phyloP scores from a whole-genome alignment of 2,797 vertebrate genomes.

The Rhinogobio ventralis region DNA sequence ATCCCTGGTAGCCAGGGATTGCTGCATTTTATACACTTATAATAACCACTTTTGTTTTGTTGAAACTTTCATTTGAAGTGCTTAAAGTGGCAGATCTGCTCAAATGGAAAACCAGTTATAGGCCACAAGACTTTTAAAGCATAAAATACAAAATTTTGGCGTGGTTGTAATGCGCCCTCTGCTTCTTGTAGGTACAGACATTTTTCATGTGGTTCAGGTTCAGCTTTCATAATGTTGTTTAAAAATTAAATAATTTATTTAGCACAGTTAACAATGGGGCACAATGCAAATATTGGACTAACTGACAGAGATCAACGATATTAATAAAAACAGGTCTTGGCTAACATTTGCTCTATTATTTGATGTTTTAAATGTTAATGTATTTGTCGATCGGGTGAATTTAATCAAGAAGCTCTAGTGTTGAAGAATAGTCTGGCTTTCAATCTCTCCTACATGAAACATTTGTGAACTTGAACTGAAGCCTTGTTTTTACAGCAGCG shows the following conservation, averaged over 20 bases:
- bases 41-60: constrained; percentile 1
- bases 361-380: not conserved
- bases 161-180: not conserved
- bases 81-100: not conserved
- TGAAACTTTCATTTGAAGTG: not conserved
- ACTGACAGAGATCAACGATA: not conserved
- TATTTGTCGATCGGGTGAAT: not conserved
- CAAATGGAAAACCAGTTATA: not conserved
- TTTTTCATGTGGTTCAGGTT: constrained; percentile 1
- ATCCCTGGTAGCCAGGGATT: not conserved
- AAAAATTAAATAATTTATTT: not conserved
- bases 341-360: not conserved
- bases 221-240: not conserved
- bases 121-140: constrained; percentile 1
- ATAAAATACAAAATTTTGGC: not conserved
- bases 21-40: not conserved
- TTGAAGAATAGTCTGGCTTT: constrained; percentile 8
- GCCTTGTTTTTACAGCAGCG: constrained; percentile 26
- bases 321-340: constrained; percentile 11
- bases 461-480: constrained; percentile 20
- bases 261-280: not conserved
- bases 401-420: not conserved
- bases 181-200: not conserved
- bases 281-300: constrained; percentile 2
- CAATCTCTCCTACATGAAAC: constrained; percentile 23